Evolutionary conservation across 2,113 vertebrate genomes (phyloP), one percentile per base, ranked within the genome.

Genomic region (Cinclus cinclus): DNA sequence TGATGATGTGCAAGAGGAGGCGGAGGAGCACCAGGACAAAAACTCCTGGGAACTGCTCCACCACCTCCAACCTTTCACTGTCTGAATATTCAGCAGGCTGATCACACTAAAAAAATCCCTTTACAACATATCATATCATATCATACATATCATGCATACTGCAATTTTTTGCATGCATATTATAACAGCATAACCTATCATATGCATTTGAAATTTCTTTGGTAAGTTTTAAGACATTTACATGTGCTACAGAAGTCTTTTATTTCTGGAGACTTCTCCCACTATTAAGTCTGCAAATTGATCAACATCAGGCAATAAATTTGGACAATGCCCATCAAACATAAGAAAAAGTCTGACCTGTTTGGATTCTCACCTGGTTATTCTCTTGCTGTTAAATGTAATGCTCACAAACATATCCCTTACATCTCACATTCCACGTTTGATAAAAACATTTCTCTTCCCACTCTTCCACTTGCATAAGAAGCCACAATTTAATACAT

Each of bases 61-160:
- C 33, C 47, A 75, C 13, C 37, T 71, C 65, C 65, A 58, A 17
- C 5, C 30, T 92, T 50, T 44, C 18, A 53, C 15, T 30, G 17
- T 28, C 24, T 35, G 35, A 25, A 28, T 15, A 70, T 5, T 9
- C 69, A 68, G 24, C n/a, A 68, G 46, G 14, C 11, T 4, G 33
- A 9, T 11, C 21, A 35, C 35, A 31, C 25, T 42, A 8, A 56
- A 56, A 53, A 46, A 37, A 47, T 10, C 18, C 18, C 44, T 63
- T 42, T 27, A 42, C 28, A 53, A 83, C 18, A 7, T 22, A 37
- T 11, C 6, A 52, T 22, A 37, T 11, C 6, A 52, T 3, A 65
- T 35, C n/a, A 58, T 7, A 60, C 0, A 7, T 6, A 62, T 31
- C 5, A 41, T 2, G 6, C 11, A 35, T 13, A 24, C 2, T 16